Base-by-base conservation (phyloP, 2,797 vertebrate genomes). In the Podargus strigoides region DNA sequence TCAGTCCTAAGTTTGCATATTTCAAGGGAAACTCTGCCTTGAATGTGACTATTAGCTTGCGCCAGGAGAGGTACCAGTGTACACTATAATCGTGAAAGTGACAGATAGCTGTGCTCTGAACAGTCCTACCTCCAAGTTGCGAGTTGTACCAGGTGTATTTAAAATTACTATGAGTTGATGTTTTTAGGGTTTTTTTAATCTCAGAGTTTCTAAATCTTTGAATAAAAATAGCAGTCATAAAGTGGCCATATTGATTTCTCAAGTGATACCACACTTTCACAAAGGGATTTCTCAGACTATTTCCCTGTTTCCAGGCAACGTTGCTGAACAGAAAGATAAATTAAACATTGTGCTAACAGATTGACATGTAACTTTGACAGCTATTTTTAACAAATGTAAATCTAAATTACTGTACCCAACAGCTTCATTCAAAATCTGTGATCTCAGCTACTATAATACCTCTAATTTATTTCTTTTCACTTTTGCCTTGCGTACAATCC, bases 301-400 rank as follows among this genome's bases (percentile, higher is more conserved):
- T 95, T 94, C 58, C 36, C 21, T 77, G 82, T 96, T 96, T 94
- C 89, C 81, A 86, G 93, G 93, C 86, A 97, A 93, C 94, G 78
- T 94, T 84, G 76, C 84, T 60, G 66, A 85, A 44, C 41, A 77
- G 34, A 41, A 46, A 62, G 30, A 73, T 37, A 82, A 94, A 95
- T 75, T 95, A 95, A 97, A 93, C 88, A 87, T 42, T 85, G 62
- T 78, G 53, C 70, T 93, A 87, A 90, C 72, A 90, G 90, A 95
- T 19, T 76, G 84, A 91, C 83, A 39, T 14, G 7, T 66, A 77
- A 86, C 55, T 89, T 95, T 49, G 30, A 88, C 56, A 83, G 58
- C 52, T 72, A 7, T 92, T 95, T 95, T 94, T 91, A 96, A 94
- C 42, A 74, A 81, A 90, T 79, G 41, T 68, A 84, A 91, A 75